Evolutionary conservation across 1,140 invertebrate genomes (phyloP).

Genomic region (Zophobas atratus): DNA sequence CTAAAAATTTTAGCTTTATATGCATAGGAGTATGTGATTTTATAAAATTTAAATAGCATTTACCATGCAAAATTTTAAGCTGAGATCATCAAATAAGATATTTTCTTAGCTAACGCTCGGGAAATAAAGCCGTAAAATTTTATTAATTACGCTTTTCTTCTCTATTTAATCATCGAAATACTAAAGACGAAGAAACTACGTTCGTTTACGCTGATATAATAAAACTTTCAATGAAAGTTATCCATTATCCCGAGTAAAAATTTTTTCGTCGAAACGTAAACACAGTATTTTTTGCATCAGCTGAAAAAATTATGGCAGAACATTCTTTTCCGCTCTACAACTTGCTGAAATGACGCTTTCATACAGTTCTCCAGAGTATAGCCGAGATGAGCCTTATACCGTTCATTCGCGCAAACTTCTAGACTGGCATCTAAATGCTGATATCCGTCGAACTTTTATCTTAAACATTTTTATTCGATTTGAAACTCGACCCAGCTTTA

Average conservation of each 20-base stretch:
- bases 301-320: conserved; percentile 1
- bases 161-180: too few relatives aligned
- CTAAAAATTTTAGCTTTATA: too few relatives aligned
- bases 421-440: conserved; percentile 38
- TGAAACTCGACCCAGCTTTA: conserved; percentile 28
- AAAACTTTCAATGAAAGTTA: background rate
- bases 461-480: conserved; percentile 43
- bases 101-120: too few relatives aligned
- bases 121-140: too few relatives aligned
- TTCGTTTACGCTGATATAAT: background rate
- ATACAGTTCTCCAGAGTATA: conserved; percentile 37
- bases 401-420: conserved; percentile 27
- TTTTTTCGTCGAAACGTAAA: background rate
- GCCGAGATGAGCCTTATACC: conserved; percentile 24
- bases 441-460: conserved; percentile 25
- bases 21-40: too few relatives aligned
- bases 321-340: conserved; percentile 23
- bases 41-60: too few relatives aligned
- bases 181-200: background rate
- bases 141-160: too few relatives aligned
- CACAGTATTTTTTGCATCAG: background rate
- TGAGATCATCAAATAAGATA: too few relatives aligned
- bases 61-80: too few relatives aligned
- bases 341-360: conserved; percentile 31
- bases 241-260: too few relatives aligned